Base-by-base conservation (phyloP, 1,140 invertebrate genomes). In the Drosophila ogumai region DNA sequence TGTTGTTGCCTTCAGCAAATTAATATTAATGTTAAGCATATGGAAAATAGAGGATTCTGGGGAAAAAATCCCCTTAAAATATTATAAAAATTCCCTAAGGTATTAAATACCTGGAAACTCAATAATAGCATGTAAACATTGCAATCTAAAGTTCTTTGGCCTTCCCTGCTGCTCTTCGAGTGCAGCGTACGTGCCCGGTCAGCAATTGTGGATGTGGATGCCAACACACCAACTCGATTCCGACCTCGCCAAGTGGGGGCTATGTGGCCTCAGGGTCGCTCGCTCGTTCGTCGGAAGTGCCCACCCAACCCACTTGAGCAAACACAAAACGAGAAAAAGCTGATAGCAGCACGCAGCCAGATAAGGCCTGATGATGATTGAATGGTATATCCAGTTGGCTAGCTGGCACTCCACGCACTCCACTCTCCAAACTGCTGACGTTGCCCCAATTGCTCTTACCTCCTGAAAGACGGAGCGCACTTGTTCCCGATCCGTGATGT, bases 391-490 rank as follows among this genome's bases (percentile, higher is more conserved):
- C 65, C 64, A 82, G 57, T 43, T 55, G 54, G 40, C 54, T 46
- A 19, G 10, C 52, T 46, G 46, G 10, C 36, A 52, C 47, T 41
- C 12, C 54, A 55, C 36, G 34, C 36, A 67, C 46, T 8, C n/a
- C 47, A 47, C 41, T 19, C 25, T 17, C 13, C 15, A 44, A 64
- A 66, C 66, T 81, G 75, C 61, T 81, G 67, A 91, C 82, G 82
- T 54, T 85, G 91, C 64, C 73, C 60, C 3, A 44, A 12, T 15
- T 6, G 19, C 10, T 15, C 94, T 93, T 92, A 97, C 97, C 93
- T 95, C 94, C 86, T 95, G 94, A 93, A 98, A 98, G 40, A 98
- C 93, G 55, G 94, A 93, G 52, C 93, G 93, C 55, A 98, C 93
- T 71, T 94, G 94, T 3, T 93, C 92, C 49, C 93, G 94, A 92